Percentiles rank a stretch among this genome's conserved stretches.
phyloP scores from a whole-genome alignment of 2,797 vertebrate species.

The Meriones psammophilus region DNA sequence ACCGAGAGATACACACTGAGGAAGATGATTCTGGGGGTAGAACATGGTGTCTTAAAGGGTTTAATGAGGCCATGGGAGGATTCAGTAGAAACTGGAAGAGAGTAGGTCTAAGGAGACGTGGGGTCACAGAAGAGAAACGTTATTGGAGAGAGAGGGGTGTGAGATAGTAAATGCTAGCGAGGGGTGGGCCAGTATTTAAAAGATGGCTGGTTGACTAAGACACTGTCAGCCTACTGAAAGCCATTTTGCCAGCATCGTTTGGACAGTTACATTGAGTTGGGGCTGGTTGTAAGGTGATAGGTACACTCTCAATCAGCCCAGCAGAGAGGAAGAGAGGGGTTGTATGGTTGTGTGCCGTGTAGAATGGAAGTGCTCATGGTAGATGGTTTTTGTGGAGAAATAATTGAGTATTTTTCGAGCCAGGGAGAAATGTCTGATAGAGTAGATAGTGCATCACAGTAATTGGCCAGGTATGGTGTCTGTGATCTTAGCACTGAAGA shows the following conservation, averaged over 20 bases:
- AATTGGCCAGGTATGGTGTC: neutral
- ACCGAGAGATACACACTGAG: neutral
- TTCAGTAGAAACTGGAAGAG: neutral
- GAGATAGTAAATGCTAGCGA: neutral
- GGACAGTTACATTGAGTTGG: neutral
- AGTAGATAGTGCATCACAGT: neutral
- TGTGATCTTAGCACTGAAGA: neutral
- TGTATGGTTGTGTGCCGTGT: neutral
- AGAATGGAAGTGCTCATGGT: neutral
- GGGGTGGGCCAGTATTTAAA: constrained; percentile 12
- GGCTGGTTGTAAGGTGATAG: neutral
- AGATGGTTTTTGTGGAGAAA: neutral
- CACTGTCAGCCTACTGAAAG: neutral
- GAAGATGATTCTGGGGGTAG: neutral
- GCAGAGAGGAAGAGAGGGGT: neutral
- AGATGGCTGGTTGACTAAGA: neutral
- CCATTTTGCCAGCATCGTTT: neutral
- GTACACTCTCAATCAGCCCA: neutral
- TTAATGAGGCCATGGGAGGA: neutral
- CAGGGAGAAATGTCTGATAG: neutral
- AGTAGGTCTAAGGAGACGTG: neutral
- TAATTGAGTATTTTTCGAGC: neutral
- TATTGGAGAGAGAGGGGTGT: neutral
- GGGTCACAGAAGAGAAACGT: constrained; percentile 3
- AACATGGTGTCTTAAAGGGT: neutral